Evolutionary conservation across 2,888 invertebrate genomes (phyloP).

Genomic region (Pollenia amentaria): DNA sequence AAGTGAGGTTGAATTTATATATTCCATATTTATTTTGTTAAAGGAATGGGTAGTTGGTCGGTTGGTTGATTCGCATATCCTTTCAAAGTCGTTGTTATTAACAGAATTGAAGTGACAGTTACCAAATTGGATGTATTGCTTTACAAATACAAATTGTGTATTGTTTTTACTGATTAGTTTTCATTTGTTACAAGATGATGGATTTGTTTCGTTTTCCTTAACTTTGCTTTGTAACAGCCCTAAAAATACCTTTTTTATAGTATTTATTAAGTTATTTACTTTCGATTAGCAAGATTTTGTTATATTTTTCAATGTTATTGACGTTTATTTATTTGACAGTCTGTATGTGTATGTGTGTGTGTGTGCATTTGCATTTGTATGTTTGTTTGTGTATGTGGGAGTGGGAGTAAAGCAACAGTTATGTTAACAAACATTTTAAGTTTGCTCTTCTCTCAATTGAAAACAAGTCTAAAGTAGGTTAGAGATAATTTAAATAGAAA

Average conservation of each 20-base stretch:
- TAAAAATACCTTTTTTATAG: neutral
- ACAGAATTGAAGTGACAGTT: conserved; percentile 22
- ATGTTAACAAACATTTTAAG: conserved; percentile 5
- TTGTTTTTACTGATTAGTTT: conserved; percentile 29
- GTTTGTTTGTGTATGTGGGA: no score
- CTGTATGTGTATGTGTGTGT: no score
- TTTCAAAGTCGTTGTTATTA: neutral
- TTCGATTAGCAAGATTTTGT: neutral
- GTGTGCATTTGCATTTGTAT: no score
- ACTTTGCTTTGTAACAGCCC: conserved; percentile 1
- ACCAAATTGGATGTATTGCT: neutral
- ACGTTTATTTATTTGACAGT: no score
- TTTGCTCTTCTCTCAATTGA: neutral
- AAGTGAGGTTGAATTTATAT: conserved; percentile 8
- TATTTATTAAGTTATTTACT: no score
- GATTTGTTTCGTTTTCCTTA: conserved; percentile 32
- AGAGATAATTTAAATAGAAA: neutral
- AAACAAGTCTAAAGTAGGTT: neutral
- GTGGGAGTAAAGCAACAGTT: conserved; percentile 30
- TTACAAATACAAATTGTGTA: conserved; percentile 6
- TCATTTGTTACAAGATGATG: conserved; percentile 15
- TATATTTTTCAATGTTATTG: neutral
- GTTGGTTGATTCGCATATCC: neutral
- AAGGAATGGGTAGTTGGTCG: neutral
- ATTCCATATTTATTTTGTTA: neutral